Percentiles rank a stretch among this genome's conserved stretches.
Conservation (phyloP, 2,797 vertebrate genomes). For the Muscicapa striata region DNA sequence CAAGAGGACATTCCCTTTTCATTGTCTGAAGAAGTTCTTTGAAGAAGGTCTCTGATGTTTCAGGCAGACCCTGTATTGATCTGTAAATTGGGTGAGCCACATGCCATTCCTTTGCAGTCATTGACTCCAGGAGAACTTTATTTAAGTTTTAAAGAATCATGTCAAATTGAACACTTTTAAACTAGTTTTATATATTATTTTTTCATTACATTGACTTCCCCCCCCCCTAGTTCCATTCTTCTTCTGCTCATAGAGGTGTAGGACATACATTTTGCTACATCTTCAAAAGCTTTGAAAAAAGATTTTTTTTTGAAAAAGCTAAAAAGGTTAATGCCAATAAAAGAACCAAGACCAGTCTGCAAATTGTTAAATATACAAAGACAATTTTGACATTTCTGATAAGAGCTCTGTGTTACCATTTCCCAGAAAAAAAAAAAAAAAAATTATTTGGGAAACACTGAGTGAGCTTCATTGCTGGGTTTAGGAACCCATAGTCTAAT, state of each 20-base stretch:
- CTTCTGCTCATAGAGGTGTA: neutral
- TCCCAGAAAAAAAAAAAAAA: neutral
- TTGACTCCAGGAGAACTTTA: neutral
- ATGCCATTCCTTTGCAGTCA: neutral
- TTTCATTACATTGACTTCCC: neutral
- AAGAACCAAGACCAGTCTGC: neutral
- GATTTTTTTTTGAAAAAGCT: neutral
- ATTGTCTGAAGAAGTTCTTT: neutral
- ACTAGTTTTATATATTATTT: neutral
- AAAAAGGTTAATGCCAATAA: neutral
- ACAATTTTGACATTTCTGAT: neutral
- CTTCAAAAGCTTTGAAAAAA: neutral
- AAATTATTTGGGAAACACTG: neutral
- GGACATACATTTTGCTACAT: neutral
- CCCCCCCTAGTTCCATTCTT: neutral
- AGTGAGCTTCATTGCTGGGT: accelerated
- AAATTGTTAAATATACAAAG: neutral
- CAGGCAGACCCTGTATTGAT: neutral
- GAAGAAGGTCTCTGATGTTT: neutral
- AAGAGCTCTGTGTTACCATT: neutral
- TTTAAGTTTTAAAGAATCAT: neutral
- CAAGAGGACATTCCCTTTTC: neutral
- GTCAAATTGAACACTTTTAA: neutral
- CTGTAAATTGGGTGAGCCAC: neutral
- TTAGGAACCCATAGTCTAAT: neutral